Evolutionary conservation across 92 coral and sea anemone genomes (phyloP).

Genomic region (Virgularia gustaviana): DNA sequence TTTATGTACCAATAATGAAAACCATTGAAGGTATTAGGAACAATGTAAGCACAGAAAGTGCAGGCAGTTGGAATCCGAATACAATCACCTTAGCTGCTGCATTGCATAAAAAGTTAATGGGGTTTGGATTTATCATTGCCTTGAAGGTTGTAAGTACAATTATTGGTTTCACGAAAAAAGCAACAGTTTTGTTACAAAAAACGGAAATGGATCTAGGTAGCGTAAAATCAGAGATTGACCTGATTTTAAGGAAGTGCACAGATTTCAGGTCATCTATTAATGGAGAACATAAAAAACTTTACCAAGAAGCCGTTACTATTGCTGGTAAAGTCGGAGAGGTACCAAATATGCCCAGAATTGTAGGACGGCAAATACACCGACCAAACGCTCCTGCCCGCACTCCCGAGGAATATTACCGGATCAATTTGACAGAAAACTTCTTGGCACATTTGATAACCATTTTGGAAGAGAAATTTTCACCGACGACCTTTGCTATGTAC

Average conservation of each 20-base stretch:
- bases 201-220: neutral
- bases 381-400: neutral
- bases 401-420: neutral
- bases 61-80: neutral
- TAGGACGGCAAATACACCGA: neutral
- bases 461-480: neutral
- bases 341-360: neutral
- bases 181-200: neutral
- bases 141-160: neutral
- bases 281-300: neutral
- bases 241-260: neutral
- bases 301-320: neutral
- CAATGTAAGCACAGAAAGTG: neutral
- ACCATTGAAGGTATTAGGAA: neutral
- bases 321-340: neutral
- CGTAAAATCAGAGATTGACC: neutral
- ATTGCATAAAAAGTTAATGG: neutral
- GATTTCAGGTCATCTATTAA: neutral
- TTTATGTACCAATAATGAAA: neutral
- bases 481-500: neutral
- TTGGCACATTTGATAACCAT: neutral
- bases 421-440: neutral
- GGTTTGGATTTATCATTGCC: neutral
- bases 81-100: neutral
- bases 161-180: neutral